Percentiles rank a stretch among this genome's conserved stretches.
These are phyloP conservation scores for Myiopsitta monachus DNA, from an alignment of 2,113 vertebrate species.

Conservation along the genomic window DNA sequence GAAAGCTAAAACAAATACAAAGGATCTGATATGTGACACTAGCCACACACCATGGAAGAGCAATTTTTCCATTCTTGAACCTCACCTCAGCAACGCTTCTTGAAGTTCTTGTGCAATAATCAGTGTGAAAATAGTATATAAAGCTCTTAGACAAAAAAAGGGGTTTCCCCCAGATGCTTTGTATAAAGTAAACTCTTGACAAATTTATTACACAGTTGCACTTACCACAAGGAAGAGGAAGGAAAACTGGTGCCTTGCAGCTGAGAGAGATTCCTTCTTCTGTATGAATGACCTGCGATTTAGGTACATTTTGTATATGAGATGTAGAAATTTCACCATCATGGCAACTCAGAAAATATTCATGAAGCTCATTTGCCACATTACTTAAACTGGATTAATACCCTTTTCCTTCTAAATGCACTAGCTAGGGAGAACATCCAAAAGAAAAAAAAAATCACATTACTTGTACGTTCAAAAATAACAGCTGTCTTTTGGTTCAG, in stretches of 20 bases:
- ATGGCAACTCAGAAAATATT: background rate
- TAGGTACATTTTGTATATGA: background rate
- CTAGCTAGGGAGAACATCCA: background rate
- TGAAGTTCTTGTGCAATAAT: background rate
- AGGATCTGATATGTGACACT: accelerated
- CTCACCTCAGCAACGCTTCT: background rate
- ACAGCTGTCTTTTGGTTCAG: background rate
- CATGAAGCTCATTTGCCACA: background rate
- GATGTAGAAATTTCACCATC: background rate
- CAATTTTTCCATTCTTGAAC: background rate
- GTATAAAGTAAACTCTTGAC: background rate
- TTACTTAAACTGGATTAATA: background rate
- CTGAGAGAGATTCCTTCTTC: background rate
- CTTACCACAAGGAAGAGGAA: background rate
- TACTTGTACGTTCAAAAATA: background rate
- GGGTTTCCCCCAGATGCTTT: background rate
- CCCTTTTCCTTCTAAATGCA: background rate
- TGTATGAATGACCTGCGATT: background rate
- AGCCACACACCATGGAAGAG: background rate
- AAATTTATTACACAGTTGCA: background rate
- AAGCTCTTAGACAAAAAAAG: background rate
- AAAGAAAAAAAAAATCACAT: background rate
- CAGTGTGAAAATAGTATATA: background rate
- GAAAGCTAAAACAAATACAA: background rate
- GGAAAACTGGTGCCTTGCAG: background rate